A percentile compares a stretch with the other conserved stretches of the same genome.
Evolutionary conservation across 2,888 invertebrate genomes (phyloP).

Genomic region (Bellardia pandia): DNA sequence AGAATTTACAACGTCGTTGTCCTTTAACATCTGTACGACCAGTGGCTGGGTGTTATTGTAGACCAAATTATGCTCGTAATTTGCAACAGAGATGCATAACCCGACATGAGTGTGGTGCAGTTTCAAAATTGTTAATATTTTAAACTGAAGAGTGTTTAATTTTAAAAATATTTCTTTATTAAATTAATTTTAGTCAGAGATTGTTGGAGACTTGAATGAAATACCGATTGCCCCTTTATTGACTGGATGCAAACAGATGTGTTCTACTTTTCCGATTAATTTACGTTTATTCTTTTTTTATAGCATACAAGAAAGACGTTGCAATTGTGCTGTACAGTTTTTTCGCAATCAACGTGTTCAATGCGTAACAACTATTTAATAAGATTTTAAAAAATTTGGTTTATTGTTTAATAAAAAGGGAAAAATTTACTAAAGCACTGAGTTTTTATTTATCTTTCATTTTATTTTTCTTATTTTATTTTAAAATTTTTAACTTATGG

Average conservation of each 20-base stretch:
- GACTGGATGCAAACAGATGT: slow-evolving; percentile 43
- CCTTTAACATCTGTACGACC: slow-evolving; percentile 51
- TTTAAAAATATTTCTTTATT: slow-evolving; percentile 21
- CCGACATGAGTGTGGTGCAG: slow-evolving; percentile 53
- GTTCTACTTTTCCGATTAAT: slow-evolving; percentile 16
- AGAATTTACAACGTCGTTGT: slow-evolving; percentile 64
- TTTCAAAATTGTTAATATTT: not conserved
- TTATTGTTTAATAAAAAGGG: too few species aligned
- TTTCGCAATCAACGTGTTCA: slow-evolving; percentile 54
- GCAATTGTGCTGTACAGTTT: slow-evolving; percentile 41
- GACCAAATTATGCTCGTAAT: slow-evolving; percentile 64
- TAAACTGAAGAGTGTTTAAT: slow-evolving; percentile 2
- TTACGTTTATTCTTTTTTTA: slow-evolving; percentile 28
- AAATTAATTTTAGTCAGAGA: slow-evolving; percentile 33
- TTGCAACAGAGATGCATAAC: slow-evolving; percentile 60
- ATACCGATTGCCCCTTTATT: slow-evolving; percentile 30
- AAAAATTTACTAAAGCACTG: too few species aligned
- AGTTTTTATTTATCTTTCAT: too few species aligned
- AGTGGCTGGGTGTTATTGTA: slow-evolving; percentile 67
- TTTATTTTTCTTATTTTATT: too few species aligned
- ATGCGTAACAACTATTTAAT: slow-evolving; percentile 31
- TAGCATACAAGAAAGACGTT: slow-evolving; percentile 30
- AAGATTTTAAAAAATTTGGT: too few species aligned
- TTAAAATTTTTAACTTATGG: too few species aligned
- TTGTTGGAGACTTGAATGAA: slow-evolving; percentile 43